A percentile compares a stretch with the other conserved stretches of the same genome.
These are phyloP conservation scores for Pterostichus madidus DNA, from an alignment of 2,888 invertebrate species.

Conservation along the genomic window DNA sequence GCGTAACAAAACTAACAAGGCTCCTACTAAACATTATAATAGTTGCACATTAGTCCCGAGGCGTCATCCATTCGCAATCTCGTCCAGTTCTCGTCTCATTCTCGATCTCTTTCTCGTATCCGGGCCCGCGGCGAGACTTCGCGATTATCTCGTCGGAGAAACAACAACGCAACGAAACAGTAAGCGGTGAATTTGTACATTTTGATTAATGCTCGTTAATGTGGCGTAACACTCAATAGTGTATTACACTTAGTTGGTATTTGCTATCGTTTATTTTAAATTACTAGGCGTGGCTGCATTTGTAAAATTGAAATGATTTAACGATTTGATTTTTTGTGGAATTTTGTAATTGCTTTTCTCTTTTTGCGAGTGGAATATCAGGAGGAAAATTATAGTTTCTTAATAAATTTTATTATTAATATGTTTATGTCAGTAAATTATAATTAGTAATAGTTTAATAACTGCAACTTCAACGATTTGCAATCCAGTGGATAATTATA, in stretches of 20 bases:
- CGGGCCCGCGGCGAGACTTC: constrained; percentile 22
- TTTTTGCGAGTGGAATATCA: background rate
- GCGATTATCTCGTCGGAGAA: background rate
- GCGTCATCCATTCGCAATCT: constrained; percentile 24
- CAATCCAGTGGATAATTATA: too few species aligned
- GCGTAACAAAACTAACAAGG: background rate
- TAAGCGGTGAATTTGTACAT: background rate
- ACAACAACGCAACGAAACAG: background rate
- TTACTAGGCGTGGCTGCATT: constrained; percentile 11
- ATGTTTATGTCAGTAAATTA: too few species aligned
- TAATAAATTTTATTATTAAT: too few species aligned
- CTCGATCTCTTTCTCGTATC: background rate
- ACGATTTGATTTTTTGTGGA: constrained; percentile 17
- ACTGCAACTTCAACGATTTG: too few species aligned
- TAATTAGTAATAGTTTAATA: too few species aligned
- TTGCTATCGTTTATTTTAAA: constrained; percentile 26
- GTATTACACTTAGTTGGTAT: constrained; percentile 33
- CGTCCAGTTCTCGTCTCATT: background rate
- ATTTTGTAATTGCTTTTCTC: constrained; percentile 37
- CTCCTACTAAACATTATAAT: constrained; percentile 13
- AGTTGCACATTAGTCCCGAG: background rate
- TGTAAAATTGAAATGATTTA: constrained; percentile 17
- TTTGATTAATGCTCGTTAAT: constrained; percentile 33
- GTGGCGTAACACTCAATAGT: constrained; percentile 18
- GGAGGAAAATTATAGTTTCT: too few species aligned